These are phyloP conservation scores for Trochalopteron elliotii DNA, from an alignment of 2,113 vertebrate species.

Conservation along the genomic window DNA sequence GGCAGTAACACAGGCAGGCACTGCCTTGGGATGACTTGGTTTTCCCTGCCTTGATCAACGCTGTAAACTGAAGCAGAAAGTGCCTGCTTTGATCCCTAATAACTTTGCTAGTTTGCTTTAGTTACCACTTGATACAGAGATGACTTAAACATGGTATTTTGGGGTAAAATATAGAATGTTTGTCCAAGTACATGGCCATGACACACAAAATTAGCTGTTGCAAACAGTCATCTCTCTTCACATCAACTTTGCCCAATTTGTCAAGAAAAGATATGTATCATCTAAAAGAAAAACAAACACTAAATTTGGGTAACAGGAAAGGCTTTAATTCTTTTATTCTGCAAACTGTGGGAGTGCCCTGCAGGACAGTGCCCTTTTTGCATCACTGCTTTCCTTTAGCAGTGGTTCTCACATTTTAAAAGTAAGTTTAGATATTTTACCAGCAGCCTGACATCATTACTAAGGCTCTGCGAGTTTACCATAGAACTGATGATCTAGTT, in stretches of 20 bases:
- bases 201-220: neutral
- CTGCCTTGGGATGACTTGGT: neutral
- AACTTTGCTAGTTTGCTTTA: neutral
- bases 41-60: neutral
- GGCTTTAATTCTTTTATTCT: neutral
- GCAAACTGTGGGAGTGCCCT: neutral
- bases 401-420: neutral
- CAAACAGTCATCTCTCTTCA: neutral
- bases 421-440: slow-evolving; percentile 13
- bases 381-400: neutral
- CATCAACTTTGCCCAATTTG: neutral
- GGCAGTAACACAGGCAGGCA: neutral
- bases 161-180: neutral
- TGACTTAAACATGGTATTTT: neutral
- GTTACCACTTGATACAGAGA: neutral
- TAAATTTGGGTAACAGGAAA: neutral
- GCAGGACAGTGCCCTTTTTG: neutral
- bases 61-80: neutral
- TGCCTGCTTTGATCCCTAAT: neutral
- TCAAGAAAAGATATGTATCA: neutral
- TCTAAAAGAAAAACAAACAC: neutral
- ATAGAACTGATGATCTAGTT: neutral
- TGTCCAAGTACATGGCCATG: neutral
- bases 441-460: slow-evolving; percentile 1
- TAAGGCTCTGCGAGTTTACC: neutral